These are phyloP conservation scores for Nomada fabriciana DNA, from an alignment of 2,888 invertebrate genomes.

Conservation along the genomic window DNA sequence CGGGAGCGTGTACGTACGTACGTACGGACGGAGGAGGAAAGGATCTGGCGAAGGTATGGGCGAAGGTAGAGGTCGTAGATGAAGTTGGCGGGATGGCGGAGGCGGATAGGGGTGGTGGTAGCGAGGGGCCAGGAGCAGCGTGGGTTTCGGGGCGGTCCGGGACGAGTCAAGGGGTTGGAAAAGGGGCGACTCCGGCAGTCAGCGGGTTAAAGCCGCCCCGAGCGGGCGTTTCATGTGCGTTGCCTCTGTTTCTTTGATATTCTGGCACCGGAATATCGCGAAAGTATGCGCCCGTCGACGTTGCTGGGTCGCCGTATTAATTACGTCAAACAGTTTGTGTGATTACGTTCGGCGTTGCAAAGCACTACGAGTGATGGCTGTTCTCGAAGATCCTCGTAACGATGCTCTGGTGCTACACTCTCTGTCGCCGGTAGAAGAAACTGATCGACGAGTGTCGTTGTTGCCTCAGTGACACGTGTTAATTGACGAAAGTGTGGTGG, in stretches of 20 bases:
- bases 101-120: slow-evolving; percentile 45
- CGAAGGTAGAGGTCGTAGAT: slow-evolving; percentile 64
- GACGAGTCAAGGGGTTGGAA: slow-evolving; percentile 75
- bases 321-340: not conserved
- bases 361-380: not conserved
- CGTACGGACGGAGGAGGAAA: slow-evolving; percentile 36
- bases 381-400: not conserved
- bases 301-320: slow-evolving; percentile 35
- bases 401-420: not conserved
- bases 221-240: slow-evolving; percentile 72
- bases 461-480: slow-evolving; percentile 30
- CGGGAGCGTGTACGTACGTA: not conserved
- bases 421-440: not conserved
- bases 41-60: slow-evolving; percentile 63
- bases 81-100: slow-evolving; percentile 55
- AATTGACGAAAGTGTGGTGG: slow-evolving; percentile 22
- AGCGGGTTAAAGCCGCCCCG: slow-evolving; percentile 80
- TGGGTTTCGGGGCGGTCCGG: slow-evolving; percentile 63
- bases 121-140: slow-evolving; percentile 58
- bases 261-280: slow-evolving; percentile 22
- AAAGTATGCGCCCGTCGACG: not conserved
- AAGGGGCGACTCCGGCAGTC: slow-evolving; percentile 82
- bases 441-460: slow-evolving; percentile 10
- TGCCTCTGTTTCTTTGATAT: slow-evolving; percentile 10
- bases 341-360: not conserved